Conservation (phyloP, 2,797 vertebrate species). For the Oreortyx pictus region DNA sequence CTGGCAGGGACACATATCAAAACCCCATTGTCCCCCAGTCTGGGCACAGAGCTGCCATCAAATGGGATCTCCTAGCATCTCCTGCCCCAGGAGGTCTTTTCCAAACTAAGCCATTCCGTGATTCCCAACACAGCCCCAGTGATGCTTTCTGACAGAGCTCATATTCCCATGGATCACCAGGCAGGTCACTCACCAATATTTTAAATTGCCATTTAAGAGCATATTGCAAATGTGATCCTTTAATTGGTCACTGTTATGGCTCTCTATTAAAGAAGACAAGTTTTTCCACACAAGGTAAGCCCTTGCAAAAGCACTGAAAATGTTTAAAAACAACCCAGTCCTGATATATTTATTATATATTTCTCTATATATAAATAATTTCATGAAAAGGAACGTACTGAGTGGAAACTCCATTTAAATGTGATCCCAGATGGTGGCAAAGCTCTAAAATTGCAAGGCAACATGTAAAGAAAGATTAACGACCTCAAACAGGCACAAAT, state of each 20-base stretch:
- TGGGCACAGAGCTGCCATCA: neutral
- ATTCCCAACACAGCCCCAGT: neutral
- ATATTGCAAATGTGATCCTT: conserved; percentile 70
- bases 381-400: conserved; percentile 66
- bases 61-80: neutral
- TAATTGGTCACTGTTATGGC: conserved; percentile 53
- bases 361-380: conserved; percentile 69
- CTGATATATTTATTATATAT: conserved; percentile 69
- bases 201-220: conserved; percentile 70
- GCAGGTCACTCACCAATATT: conserved; percentile 50
- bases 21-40: neutral
- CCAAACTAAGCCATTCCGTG: too few relatives aligned
- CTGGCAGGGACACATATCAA: too few relatives aligned
- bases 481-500: conserved; percentile 74
- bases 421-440: conserved; percentile 76
- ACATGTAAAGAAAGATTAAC: conserved; percentile 77
- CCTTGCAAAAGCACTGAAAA: conserved; percentile 56
- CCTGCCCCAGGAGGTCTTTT: accelerated
- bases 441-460: conserved; percentile 74
- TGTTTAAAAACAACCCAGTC: conserved; percentile 64
- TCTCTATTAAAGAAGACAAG: conserved; percentile 72
- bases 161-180: neutral
- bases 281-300: conserved; percentile 68
- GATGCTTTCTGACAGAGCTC: accelerated
- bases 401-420: conserved; percentile 77